Conservation (phyloP, 2,888 invertebrate species). For the Eupithecia vulgata region DNA sequence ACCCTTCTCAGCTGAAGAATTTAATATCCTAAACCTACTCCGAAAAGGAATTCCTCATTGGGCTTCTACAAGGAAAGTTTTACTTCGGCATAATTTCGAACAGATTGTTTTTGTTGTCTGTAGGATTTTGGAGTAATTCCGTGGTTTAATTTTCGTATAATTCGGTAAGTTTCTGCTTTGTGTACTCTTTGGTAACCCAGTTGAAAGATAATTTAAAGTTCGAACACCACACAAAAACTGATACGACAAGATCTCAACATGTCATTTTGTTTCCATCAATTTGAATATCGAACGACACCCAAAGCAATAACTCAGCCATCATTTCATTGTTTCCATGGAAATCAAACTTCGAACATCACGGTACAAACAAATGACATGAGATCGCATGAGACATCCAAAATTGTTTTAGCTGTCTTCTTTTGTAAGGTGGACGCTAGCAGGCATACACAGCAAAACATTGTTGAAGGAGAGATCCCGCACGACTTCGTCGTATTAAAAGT, state of each 20-base stretch:
- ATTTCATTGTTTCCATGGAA: not conserved
- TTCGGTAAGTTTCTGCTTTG: not conserved
- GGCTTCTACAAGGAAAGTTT: conserved; percentile 15
- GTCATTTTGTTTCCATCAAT: not conserved
- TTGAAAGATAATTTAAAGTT: not conserved
- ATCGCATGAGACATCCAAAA: not conserved
- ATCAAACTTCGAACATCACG: not conserved
- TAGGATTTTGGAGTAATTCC: conserved; percentile 1
- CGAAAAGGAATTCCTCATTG: conserved; percentile 26
- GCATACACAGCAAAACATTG: no score
- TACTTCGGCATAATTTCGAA: conserved; percentile 9
- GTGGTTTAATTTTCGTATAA: not conserved
- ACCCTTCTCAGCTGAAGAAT: conserved; percentile 36
- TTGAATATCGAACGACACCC: not conserved
- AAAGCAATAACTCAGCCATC: not conserved
- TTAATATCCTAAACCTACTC: conserved; percentile 38
- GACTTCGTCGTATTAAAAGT: no score
- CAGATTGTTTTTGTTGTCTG: conserved; percentile 4
- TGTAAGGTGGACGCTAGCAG: no score
- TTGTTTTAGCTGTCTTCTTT: no score
- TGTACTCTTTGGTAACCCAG: not conserved
- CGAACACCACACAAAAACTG: not conserved
- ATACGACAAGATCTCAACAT: not conserved
- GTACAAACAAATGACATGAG: not conserved
- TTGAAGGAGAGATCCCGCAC: no score